These are phyloP conservation scores for Psephotus haematonotus DNA, from an alignment of 2,113 vertebrate species.

Conservation along the genomic window DNA sequence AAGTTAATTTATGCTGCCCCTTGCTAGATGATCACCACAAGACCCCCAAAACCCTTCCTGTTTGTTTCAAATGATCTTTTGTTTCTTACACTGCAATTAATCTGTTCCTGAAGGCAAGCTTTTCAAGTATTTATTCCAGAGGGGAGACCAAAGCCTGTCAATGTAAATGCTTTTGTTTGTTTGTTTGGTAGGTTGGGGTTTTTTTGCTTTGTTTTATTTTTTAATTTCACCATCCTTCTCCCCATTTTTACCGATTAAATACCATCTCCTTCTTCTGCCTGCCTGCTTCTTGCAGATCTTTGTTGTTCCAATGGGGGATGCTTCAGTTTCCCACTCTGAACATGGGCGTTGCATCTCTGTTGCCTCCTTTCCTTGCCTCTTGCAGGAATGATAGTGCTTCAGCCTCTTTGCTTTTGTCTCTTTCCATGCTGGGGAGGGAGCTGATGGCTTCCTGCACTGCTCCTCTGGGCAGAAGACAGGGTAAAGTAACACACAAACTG, in stretches of 20 bases:
- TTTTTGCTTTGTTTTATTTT: background rate
- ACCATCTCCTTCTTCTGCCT: background rate
- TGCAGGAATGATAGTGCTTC: background rate
- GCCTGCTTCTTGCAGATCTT: background rate
- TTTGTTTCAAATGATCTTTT: background rate
- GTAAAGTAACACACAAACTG: background rate
- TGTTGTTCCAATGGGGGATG: background rate
- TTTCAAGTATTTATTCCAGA: background rate
- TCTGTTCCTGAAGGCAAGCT: background rate
- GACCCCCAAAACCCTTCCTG: background rate
- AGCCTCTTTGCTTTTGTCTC: background rate
- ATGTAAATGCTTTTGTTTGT: background rate
- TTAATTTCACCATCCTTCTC: background rate
- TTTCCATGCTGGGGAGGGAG: background rate
- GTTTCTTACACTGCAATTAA: background rate
- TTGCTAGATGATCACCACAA: background rate
- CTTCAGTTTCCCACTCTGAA: background rate
- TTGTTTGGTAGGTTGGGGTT: too few species aligned
- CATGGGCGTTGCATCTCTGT: accelerated
- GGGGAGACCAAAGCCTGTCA: background rate
- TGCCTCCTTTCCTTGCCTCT: background rate
- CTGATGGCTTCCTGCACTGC: background rate
- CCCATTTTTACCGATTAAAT: background rate
- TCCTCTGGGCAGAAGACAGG: background rate
- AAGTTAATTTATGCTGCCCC: background rate